Evolutionary conservation across 2,888 invertebrate species (phyloP).

Genomic region (Sinohyriopsis cumingii): DNA sequence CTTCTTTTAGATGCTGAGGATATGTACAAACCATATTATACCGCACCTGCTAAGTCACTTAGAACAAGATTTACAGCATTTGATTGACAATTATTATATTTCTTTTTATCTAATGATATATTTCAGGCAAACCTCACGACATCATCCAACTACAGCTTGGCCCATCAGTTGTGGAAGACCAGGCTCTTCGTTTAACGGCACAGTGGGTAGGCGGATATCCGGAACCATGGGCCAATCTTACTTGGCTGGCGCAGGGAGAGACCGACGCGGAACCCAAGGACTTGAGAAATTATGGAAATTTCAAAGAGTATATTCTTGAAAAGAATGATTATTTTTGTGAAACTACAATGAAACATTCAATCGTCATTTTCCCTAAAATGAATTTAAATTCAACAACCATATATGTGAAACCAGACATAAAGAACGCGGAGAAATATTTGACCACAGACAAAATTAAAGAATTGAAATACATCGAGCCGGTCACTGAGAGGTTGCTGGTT

Average conservation of each 20-base stretch:
- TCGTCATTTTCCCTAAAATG: slow-evolving; percentile 32
- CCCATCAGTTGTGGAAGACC: slow-evolving; percentile 30
- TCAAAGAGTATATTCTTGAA: slow-evolving; percentile 20
- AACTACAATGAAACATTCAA: slow-evolving; percentile 22
- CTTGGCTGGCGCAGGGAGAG: slow-evolving; percentile 27
- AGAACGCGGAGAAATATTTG: slow-evolving; percentile 14
- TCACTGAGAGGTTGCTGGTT: slow-evolving; percentile 22
- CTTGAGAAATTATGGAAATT: slow-evolving; percentile 25
- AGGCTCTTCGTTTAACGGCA: slow-evolving; percentile 29
- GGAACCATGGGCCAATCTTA: slow-evolving; percentile 33
- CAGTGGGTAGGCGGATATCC: slow-evolving; percentile 34
- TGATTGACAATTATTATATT: background rate
- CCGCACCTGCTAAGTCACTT: too few relatives aligned
- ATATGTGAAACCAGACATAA: slow-evolving; percentile 22
- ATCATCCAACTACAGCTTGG: slow-evolving; percentile 21
- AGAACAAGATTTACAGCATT: too few relatives aligned
- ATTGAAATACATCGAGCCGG: slow-evolving; percentile 18
- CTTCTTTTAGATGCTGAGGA: too few relatives aligned
- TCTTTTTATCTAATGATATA: background rate
- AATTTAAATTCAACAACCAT: slow-evolving; percentile 30
- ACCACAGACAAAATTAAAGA: slow-evolving; percentile 17
- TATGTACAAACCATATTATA: too few relatives aligned
- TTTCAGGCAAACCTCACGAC: slow-evolving; percentile 29
- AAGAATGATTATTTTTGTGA: slow-evolving; percentile 23
- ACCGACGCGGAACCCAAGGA: slow-evolving; percentile 11